Evolutionary conservation across 2,113 vertebrate species (phyloP).

Genomic region (Tychaedon coryphoeus): DNA sequence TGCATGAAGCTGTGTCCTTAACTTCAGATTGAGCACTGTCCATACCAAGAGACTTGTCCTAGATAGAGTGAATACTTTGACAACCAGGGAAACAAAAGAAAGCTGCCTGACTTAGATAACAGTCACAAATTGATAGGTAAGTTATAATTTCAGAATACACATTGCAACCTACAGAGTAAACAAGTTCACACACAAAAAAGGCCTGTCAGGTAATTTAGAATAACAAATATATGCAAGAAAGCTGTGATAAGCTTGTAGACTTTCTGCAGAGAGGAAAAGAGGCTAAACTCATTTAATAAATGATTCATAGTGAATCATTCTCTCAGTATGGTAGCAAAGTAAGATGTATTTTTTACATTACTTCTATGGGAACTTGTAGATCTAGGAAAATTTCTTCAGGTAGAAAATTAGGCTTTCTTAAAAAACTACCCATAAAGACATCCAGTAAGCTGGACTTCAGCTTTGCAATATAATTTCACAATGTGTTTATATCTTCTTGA

Average conservation of each 20-base stretch:
- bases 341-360: not conserved
- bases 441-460: not conserved
- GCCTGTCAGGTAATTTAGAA: conserved; percentile 5
- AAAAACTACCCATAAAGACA: not conserved
- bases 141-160: not conserved
- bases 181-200: not conserved
- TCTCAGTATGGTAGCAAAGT: not conserved
- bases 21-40: not conserved
- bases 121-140: not conserved
- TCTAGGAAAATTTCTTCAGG: not conserved
- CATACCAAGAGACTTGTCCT: not conserved
- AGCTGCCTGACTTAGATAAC: not conserved
- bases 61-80: not conserved
- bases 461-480: not conserved
- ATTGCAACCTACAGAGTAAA: conserved; percentile 12
- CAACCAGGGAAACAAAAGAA: not conserved
- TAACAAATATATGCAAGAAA: conserved; percentile 40
- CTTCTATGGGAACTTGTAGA: not conserved
- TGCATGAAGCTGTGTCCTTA: not conserved
- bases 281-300: conserved; percentile 27
- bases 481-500: not conserved
- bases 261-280: conserved; percentile 8
- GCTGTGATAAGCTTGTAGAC: not conserved
- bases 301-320: conserved; percentile 40
- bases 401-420: not conserved